Base-by-base conservation (phyloP, 2,888 invertebrate species). In the Hydroisotoma schaefferi region DNA sequence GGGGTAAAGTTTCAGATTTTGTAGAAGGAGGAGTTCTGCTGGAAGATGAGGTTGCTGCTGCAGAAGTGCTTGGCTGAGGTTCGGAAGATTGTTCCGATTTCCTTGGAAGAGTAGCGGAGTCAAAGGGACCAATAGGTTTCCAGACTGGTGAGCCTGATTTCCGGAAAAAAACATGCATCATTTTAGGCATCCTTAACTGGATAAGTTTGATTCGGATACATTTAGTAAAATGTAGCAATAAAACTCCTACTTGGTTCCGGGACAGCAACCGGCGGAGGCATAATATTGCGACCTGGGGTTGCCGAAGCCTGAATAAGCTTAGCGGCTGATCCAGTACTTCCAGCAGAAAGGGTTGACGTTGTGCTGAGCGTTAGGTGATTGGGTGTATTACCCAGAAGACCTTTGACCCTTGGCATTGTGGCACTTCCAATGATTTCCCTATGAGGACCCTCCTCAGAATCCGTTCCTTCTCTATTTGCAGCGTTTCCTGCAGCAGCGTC, bases 131-230 rank as follows among this genome's bases (percentile, higher is more conserved):
- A 82, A 94, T 87, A 82, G 93, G 94, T 85, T 94, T 94, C 94
- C 94, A 95, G 82, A 95, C 90, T 80, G 95, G 95, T 81, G 94
- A 94, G 82, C 94, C 94, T 88, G 85, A 86, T 40, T 40, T 40
- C 15, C 40, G n/a, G n/a, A n/a, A 5, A 40, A 15, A 40, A 33
- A 33, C 33, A 15, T 15, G 33, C 15, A 15, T 33, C 15, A 33
- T 33, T 33, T 33, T 33, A 10, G n/a, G n/a, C n/a, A n/a, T n/a
- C 8, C 8, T 33, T 33, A 33, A 33, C 33, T 33, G 33, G 15
- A 33, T n/a, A n/a, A n/a, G n/a, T 10, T 15, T 33, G 8, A 33
- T 33, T 33, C 6, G 44, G 44, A n/a, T 8, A n/a, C 6, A n/a
- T 43, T 33, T 15, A 33, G 33, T 33, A 40, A 15, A 5, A 40